Conservation (phyloP, 2,888 invertebrate genomes). For the Callyntrura sp. region DNA sequence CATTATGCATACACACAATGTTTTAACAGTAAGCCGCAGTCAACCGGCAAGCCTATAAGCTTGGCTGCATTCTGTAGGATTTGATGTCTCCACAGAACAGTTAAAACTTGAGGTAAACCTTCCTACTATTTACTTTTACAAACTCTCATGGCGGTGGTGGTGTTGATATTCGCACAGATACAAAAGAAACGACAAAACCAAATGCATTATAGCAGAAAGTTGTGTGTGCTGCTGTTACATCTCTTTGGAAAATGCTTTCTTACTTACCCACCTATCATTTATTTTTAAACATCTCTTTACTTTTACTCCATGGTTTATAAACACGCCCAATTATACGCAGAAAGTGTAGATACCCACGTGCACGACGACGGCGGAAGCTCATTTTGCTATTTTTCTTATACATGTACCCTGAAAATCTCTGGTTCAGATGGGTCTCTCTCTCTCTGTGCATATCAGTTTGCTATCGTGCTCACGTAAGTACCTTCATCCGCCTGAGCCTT, state of each 20-base stretch:
- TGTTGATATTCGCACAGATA: background rate
- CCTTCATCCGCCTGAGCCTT: constrained; percentile 26
- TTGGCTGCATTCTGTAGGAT: constrained; percentile 44
- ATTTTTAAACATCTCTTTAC: too few relatives aligned
- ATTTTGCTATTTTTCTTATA: background rate
- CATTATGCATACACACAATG: constrained; percentile 22
- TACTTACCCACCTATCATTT: too few relatives aligned
- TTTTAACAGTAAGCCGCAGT: constrained; percentile 31
- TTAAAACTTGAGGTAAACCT: constrained; percentile 58
- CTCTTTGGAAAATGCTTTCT: background rate
- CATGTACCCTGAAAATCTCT: background rate
- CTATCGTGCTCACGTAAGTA: constrained; percentile 27
- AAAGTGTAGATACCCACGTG: too few relatives aligned
- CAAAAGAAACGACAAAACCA: background rate
- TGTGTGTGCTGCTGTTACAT: background rate
- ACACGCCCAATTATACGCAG: too few relatives aligned
- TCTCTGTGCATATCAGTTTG: constrained; percentile 2
- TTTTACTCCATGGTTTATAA: too few relatives aligned
- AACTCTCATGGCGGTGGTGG: background rate
- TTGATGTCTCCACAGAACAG: constrained; percentile 49
- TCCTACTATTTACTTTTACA: constrained; percentile 59
- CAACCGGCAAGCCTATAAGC: constrained; percentile 26
- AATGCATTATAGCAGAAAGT: background rate
- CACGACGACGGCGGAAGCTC: background rate
- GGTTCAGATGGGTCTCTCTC: background rate